Base-by-base conservation (phyloP, 2,888 invertebrate genomes). In the Polymixis lichenea region DNA sequence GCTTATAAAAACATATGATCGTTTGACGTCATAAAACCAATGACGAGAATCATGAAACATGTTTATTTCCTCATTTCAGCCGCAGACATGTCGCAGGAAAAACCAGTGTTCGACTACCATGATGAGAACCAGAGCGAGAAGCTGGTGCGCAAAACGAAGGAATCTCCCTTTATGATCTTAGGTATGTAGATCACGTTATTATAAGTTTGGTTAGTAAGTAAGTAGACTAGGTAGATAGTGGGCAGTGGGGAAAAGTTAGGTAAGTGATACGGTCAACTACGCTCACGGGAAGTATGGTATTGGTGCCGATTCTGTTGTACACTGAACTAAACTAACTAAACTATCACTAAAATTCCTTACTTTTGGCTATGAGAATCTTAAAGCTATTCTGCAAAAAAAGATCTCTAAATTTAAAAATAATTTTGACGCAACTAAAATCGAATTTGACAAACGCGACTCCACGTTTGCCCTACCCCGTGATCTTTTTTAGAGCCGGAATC, bases 91-190 rank as follows among this genome's bases (percentile, higher is more conserved):
- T 90, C 93, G 51, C 87, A 94, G 76, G 91, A 91, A 67, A 93
- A 91, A 83, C 95, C 95, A 25, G 84, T 87, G n/a, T 97, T 96
- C 84, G 96, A 96, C 78, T 97, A 97, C 87, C 95, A 97, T 65
- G 97, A 97, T 72, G 97, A 97, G 91, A 93, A 95, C 55, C 97
- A 97, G n/a, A 85, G 94, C 1, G 95, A 96, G 84, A 95, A 91
- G 80, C 91, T 98, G 66, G 92, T 97, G 19, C 97, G 97, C 77
- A 98, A 98, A 92, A 97, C 98, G 8, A 97, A 97, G 90, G 98
- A 98, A 92, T 97, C 97, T 55, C 98, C 98, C 0, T 97, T 98
- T 86, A 97, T 98, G 97, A 92, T 98, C 67, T 92, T 98, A 73
- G 98, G 98, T 98, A 94, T 96, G 97, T 92, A 28, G 17, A 60